Base-by-base conservation (phyloP, 2,888 invertebrate species). In the Himalopsyche kuldschensis region DNA sequence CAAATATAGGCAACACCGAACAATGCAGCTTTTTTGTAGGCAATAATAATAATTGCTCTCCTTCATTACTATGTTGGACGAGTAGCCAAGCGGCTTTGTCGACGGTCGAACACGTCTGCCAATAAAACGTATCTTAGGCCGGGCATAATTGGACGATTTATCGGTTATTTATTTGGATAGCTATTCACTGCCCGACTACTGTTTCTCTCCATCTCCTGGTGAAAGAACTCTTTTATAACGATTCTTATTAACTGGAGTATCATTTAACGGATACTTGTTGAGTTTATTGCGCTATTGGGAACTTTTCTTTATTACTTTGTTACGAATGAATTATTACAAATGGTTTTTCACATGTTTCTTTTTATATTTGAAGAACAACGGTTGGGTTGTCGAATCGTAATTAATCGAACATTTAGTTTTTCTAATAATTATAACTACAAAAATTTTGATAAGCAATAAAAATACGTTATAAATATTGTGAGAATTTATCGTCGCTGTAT, bases 161-260 rank as follows among this genome's bases (percentile, higher is more conserved):
- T 78, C 78, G 78, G 78, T 78, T 78, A 78, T 78, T 78, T 48
- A 47, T 55, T 55, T 55, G 55, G 31, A 17, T 30, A 24, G 75
- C 24, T 24, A 31, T 27, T 31, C 75, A n/a, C 75, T 30, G 30
- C 30, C 75, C 15, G 17, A 32, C 75, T 31, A 6, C 31, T n/a
- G 30, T 17, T 32, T 20, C 30, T 75, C 69, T 31, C 2, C 75
- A 6, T 31, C n/a, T 48, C 48, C 15, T 20, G 3, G 55, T 20
- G 55, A 20, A 10, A 55, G 55, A 20, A 55, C 20, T 55, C 55
- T 55, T 24, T 10, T 48, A 48, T 17, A 48, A 48, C 48, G 48
- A 48, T 55, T 55, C 55, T 55, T 55, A 55, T 55, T 55, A 55
- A 55, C 55, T 10, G 5, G 20, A 24, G 55, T 55, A 55, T 55